These are phyloP conservation scores for Polyploca ridens DNA, from an alignment of 2,888 invertebrate species.

Conservation along the genomic window DNA sequence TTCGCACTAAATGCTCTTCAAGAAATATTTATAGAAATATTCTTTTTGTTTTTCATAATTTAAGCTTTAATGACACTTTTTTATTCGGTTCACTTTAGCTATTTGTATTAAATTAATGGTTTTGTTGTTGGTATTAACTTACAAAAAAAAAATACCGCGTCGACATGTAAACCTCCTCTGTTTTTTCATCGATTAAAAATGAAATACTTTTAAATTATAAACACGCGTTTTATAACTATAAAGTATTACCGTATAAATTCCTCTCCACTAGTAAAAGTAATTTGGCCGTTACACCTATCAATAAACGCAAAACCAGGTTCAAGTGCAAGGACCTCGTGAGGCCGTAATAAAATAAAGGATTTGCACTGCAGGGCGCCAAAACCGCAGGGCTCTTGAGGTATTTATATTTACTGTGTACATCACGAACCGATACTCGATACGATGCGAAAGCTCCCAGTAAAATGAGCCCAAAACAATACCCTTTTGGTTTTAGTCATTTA, in stretches of 20 bases:
- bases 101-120: background rate
- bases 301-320: conserved; percentile 35
- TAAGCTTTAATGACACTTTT: background rate
- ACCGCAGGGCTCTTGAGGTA: conserved; percentile 52
- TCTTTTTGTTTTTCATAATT: background rate
- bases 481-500: conserved; percentile 37
- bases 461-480: conserved; percentile 45
- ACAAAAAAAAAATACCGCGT: no score
- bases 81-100: background rate
- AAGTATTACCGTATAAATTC: background rate
- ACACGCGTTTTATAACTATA: background rate
- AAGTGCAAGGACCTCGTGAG: conserved; percentile 58
- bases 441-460: conserved; percentile 33
- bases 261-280: background rate
- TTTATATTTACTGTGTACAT: conserved; percentile 39
- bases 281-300: conserved; percentile 26
- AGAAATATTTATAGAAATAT: conserved; percentile 20
- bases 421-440: conserved; percentile 51
- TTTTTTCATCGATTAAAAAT: no score
- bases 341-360: conserved; percentile 68
- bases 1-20: conserved; percentile 26
- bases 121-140: no score
- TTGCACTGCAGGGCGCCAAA: conserved; percentile 60
- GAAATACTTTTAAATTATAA: no score
- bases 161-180: no score